phyloP scores from a whole-genome alignment of 2,797 vertebrate genomes.

The Macropus fuliginosus region DNA sequence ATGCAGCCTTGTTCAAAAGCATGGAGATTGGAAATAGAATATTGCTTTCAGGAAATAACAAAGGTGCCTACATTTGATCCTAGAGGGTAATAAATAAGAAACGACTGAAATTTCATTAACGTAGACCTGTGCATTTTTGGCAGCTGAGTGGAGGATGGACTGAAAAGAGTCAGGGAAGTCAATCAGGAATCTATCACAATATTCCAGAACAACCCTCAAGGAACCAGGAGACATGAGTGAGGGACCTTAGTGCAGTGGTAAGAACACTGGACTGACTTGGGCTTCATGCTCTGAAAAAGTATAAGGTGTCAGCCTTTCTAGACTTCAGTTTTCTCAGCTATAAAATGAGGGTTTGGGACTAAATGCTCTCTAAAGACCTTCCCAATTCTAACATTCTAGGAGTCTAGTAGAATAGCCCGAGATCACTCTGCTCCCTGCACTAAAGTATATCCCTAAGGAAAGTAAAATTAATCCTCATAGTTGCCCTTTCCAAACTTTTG shows the following conservation, averaged over 20 bases:
- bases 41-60: not conserved
- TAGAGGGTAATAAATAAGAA: not conserved
- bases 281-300: not conserved
- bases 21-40: not conserved
- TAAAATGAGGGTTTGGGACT: not conserved
- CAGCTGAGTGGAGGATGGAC: not conserved
- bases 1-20: not conserved
- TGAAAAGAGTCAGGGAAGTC: not conserved
- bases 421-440: not conserved
- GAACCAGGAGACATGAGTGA: not conserved
- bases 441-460: not conserved
- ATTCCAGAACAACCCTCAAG: not conserved
- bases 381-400: not conserved
- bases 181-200: not conserved
- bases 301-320: not conserved
- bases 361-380: not conserved
- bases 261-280: not conserved
- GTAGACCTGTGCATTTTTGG: not conserved
- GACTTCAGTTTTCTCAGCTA: not conserved
- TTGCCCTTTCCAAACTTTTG: not conserved
- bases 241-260: not conserved
- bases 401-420: not conserved
- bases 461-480: not conserved
- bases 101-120: not conserved
- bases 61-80: not conserved